Conservation (phyloP, 2,797 vertebrate genomes). For the Dromococcyx pavoninus region DNA sequence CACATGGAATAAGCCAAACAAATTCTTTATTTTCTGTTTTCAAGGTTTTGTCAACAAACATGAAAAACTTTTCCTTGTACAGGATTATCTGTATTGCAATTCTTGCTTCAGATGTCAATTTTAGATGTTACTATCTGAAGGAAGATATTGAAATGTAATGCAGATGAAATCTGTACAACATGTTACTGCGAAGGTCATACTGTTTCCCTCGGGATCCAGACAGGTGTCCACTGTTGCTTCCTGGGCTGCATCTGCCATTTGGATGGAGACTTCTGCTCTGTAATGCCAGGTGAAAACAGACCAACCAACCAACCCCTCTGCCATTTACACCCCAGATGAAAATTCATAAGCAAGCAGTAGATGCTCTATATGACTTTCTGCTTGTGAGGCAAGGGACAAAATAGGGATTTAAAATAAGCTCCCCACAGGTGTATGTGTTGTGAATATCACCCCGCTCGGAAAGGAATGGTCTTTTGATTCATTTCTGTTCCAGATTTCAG, state of each 20-base stretch:
- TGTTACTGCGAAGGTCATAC: rapidly evolving
- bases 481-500: not conserved
- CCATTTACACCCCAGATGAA: not conserved
- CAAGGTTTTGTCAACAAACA: not conserved
- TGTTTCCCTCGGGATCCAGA: not conserved
- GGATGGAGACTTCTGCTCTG: not conserved
- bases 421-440: rapidly evolving
- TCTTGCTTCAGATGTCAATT: not conserved
- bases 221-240: not conserved
- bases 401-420: not conserved
- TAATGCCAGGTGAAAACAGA: not conserved
- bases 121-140: not conserved
- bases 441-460: not conserved
- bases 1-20: rapidly evolving
- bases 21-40: not conserved
- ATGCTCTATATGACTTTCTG: not conserved
- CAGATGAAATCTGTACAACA: not conserved
- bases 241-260: not conserved
- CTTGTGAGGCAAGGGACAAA: not conserved
- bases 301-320: not conserved
- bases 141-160: not conserved
- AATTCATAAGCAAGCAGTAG: not conserved
- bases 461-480: not conserved
- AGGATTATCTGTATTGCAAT: not conserved
- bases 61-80: not conserved